phyloP scores from a whole-genome alignment of 1,140 invertebrate species.

The Conus betulinus region DNA sequence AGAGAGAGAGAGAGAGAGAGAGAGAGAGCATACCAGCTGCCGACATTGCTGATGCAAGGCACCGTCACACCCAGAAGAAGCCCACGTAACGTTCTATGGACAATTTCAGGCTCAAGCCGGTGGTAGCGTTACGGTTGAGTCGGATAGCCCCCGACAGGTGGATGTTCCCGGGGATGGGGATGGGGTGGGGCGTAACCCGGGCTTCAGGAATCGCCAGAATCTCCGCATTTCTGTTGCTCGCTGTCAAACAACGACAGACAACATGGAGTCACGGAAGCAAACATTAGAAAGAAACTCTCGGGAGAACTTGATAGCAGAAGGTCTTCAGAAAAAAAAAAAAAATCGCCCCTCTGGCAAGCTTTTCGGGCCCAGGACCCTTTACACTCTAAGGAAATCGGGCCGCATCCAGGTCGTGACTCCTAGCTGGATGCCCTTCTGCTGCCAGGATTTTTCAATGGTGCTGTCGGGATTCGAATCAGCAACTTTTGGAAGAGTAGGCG shows the following conservation, averaged over 20 bases:
- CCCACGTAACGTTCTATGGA: conserved; percentile 16
- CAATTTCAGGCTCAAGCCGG: not conserved
- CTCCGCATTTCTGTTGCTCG: not conserved
- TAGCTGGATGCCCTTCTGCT: too few species aligned
- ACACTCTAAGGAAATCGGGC: not conserved
- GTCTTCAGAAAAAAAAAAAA: not conserved
- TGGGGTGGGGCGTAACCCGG: not conserved
- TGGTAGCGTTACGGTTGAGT: not conserved
- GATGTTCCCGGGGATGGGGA: conserved; percentile 33
- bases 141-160: not conserved
- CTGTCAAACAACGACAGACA: not conserved
- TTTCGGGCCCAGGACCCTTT: not conserved
- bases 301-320: not conserved
- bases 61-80: conserved; percentile 21
- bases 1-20: not conserved
- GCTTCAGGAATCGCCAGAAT: not conserved
- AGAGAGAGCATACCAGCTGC: conserved; percentile 32
- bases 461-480: too few species aligned
- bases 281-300: not conserved
- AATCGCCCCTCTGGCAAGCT: not conserved
- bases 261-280: not conserved
- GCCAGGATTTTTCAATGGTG: too few species aligned
- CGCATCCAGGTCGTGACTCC: not conserved
- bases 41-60: conserved; percentile 33
- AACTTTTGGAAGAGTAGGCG: too few species aligned